These are phyloP conservation scores for Zeugodacus cucurbitae DNA, from an alignment of 1,140 invertebrate species.

Conservation along the genomic window DNA sequence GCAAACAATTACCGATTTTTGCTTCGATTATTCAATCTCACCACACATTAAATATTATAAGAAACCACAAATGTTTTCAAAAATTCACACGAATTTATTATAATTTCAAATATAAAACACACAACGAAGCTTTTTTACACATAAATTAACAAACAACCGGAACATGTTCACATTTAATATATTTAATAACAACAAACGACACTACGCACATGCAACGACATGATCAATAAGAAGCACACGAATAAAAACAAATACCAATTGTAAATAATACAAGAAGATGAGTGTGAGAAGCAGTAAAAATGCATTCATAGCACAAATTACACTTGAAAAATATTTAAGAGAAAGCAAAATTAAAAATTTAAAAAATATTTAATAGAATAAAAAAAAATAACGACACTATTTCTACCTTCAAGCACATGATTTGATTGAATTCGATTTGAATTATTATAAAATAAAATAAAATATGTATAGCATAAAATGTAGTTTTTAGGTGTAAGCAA, in stretches of 20 bases:
- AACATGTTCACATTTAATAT: background rate
- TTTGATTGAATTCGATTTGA: background rate
- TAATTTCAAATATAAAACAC: background rate
- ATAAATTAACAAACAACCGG: background rate
- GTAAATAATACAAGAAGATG: background rate
- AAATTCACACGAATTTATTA: no score
- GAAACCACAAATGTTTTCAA: no score
- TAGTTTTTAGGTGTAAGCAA: background rate
- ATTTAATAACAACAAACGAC: background rate
- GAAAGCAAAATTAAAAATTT: background rate
- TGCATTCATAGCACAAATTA: background rate
- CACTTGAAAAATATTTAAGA: background rate
- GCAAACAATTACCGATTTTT: no score
- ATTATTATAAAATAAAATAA: background rate
- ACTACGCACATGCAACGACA: conserved; percentile 27
- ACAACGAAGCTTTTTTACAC: background rate
- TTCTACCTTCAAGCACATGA: background rate
- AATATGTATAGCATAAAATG: background rate
- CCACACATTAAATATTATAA: no score
- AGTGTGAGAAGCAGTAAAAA: background rate
- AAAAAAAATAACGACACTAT: background rate
- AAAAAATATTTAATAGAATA: background rate
- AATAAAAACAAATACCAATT: background rate
- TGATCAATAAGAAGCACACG: background rate
- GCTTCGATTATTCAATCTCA: no score